phyloP scores from a whole-genome alignment of 1,140 invertebrate species.

The Drosophila tropicalis region DNA sequence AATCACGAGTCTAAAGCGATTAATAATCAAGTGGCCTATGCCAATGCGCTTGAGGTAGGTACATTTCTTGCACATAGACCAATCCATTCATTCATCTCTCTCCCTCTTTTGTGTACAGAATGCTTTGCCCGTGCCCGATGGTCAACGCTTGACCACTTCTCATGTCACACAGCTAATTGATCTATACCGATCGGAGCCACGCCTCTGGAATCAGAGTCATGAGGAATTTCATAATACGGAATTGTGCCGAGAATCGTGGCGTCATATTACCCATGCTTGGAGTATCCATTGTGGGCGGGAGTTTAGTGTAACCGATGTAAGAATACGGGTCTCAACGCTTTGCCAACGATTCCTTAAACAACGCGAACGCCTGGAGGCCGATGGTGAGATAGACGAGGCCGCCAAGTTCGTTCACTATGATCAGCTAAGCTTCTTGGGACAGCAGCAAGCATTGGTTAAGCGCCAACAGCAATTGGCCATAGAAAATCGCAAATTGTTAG shows the following conservation, averaged over 20 bases:
- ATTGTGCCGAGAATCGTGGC: constrained; percentile 63
- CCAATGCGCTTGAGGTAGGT: background rate
- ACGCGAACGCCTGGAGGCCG: constrained; percentile 64
- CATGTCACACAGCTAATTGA: constrained; percentile 66
- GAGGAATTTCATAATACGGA: constrained; percentile 56
- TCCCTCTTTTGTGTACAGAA: constrained; percentile 19
- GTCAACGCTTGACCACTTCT: constrained; percentile 47
- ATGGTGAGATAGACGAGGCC: constrained; percentile 60
- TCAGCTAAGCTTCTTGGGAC: constrained; percentile 58
- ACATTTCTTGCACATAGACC: too few species aligned
- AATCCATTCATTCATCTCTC: background rate
- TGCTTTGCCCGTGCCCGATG: constrained; percentile 28
- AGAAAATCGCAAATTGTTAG: constrained; percentile 66
- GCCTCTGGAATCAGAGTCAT: constrained; percentile 69
- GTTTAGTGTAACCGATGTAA: constrained; percentile 63
- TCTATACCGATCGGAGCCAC: constrained; percentile 53
- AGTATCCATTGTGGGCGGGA: constrained; percentile 52
- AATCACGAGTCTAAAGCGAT: background rate
- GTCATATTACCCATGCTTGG: constrained; percentile 56
- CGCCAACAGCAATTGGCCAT: constrained; percentile 53
- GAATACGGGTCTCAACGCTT: constrained; percentile 64
- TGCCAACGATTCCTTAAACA: constrained; percentile 72
- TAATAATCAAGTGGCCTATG: constrained; percentile 23
- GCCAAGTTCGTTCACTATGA: constrained; percentile 67
- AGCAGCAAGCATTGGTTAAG: constrained; percentile 63